Evolutionary conservation across 2,797 vertebrate genomes (phyloP), one percentile per base, ranked within the genome.

Genomic region (Smutsia temminckii): DNA sequence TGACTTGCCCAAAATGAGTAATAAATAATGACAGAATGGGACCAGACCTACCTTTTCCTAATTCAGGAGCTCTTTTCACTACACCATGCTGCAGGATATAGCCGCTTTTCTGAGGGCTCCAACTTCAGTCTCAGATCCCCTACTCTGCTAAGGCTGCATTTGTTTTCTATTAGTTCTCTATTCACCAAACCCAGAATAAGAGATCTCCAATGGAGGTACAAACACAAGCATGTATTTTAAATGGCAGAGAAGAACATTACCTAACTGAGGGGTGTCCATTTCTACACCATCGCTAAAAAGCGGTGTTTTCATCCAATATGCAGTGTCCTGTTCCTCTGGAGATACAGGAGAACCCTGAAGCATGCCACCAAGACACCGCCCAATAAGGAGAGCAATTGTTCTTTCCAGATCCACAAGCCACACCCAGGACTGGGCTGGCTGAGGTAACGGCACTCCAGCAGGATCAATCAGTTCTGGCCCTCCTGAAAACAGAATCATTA

Each of bases 381-480:
- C 99, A 4, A 99, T 99, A 77, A 99, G 98, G 92, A 99, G 98
- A 49, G 99, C 99, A 2, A 99, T 98, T 0, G 99, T 99, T 97
- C 99, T 99, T 98, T 99, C 99, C 89, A 99, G 98, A 97, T 99
- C 99, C 85, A 99, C 99, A 2, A 99, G 99, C 99, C 99, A 99
- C 66, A 99, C 99, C 99, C 99, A 99, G 5, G 99, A 99, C 93
- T 99, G 99, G 0, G 99, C 99, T 3, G 99, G 98, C 96, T 98
- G 99, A 0, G 99, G 99, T 96, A 99, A 98, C 1, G 98, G 98
- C 97, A 98, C 96, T 0, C 99, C 99, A 5, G 98, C 98, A 5
- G 99, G 99, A 89, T 99, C 99, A 0, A 99, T 98, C 42, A 99
- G 97, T 97, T 99, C 99, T 4, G 99, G 99, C 4, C 99, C 99